These are phyloP conservation scores for Pseudonaja textilis DNA, from an alignment of 2,113 vertebrate genomes.

Conservation along the genomic window DNA sequence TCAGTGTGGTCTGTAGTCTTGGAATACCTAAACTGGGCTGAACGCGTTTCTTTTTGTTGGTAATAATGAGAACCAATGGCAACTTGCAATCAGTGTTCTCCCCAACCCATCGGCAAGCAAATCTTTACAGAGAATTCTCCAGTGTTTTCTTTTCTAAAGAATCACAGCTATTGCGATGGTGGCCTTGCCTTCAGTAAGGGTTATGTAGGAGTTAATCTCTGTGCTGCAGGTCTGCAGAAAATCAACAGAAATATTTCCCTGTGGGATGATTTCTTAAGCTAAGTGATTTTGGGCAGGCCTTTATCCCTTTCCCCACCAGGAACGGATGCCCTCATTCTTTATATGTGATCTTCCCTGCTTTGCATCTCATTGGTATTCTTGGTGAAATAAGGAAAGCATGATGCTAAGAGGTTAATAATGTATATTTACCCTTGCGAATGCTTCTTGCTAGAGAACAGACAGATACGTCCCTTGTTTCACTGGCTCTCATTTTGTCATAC, in stretches of 20 bases:
- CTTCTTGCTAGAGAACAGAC: background rate
- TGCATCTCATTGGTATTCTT: background rate
- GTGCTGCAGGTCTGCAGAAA: background rate
- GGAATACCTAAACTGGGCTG: background rate
- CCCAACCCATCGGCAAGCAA: background rate
- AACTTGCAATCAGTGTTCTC: background rate
- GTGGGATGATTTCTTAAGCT: background rate
- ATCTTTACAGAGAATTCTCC: background rate
- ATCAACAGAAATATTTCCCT: background rate
- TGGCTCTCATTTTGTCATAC: constrained; percentile 10
- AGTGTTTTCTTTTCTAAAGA: background rate
- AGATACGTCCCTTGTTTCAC: background rate
- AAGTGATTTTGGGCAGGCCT: background rate
- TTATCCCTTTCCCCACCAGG: background rate
- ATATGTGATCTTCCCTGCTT: background rate
- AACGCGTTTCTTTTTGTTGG: background rate
- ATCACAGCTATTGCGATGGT: background rate
- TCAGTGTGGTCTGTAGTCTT: background rate
- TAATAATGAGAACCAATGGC: background rate
- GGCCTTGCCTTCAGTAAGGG: background rate
- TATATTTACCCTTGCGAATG: background rate
- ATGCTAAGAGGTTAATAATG: background rate
- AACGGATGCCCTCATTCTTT: background rate
- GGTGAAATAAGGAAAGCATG: background rate
- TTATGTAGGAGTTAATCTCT: background rate